Percentiles rank a stretch among this genome's conserved stretches.
Conservation (phyloP, 2,113 vertebrate species). For the Balaeniceps rex region DNA sequence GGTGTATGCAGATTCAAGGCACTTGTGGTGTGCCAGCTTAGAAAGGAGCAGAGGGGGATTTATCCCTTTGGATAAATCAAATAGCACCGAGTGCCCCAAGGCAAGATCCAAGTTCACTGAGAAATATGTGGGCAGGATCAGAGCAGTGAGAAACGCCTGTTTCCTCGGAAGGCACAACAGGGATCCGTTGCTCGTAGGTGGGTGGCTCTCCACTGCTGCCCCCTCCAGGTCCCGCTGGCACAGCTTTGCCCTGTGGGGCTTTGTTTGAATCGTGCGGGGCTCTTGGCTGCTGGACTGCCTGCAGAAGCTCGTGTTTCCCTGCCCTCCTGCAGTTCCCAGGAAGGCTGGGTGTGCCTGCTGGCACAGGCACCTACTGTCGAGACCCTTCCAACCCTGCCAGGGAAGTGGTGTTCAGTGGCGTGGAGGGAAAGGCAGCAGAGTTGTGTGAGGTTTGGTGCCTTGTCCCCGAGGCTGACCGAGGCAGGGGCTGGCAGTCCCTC, state of each 20-base stretch:
- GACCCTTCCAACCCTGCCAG: background rate
- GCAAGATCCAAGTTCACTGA: background rate
- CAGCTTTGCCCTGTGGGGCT: fast-evolving
- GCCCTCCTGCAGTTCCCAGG: background rate
- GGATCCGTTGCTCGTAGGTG: background rate
- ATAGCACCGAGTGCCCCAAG: background rate
- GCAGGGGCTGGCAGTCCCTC: background rate
- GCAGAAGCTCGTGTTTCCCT: background rate
- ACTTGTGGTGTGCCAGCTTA: background rate
- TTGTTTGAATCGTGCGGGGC: fast-evolving
- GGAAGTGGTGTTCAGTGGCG: fast-evolving
- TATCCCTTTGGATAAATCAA: background rate
- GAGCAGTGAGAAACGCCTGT: fast-evolving
- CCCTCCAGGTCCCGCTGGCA: background rate
- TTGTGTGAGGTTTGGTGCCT: background rate
- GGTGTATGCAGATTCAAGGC: background rate
- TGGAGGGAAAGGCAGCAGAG: background rate
- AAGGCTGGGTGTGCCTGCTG: background rate
- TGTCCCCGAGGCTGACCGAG: background rate
- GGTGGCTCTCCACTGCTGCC: background rate
- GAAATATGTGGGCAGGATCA: background rate
- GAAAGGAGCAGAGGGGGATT: background rate
- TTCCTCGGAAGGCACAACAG: background rate
- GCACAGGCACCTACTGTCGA: background rate
- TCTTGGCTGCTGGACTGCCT: background rate